A percentile compares a stretch with the other conserved stretches of the same genome.
Evolutionary conservation across 2,113 vertebrate genomes (phyloP).

Genomic region (Oenanthe oenanthe): DNA sequence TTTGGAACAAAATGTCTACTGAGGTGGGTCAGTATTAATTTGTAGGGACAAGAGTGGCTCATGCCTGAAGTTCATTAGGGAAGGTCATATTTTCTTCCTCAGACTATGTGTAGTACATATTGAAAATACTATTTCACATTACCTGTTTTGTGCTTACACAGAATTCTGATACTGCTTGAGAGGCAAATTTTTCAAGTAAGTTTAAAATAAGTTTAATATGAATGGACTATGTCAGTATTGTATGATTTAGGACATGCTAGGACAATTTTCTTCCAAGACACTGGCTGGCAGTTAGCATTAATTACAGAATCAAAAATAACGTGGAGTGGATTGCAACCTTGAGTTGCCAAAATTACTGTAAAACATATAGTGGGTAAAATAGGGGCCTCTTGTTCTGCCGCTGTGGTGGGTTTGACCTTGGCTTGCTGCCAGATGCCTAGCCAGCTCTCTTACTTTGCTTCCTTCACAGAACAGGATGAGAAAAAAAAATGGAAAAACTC

Average conservation of each 20-base stretch:
- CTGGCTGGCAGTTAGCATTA: not conserved
- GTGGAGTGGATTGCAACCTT: not conserved
- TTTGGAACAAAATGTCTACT: not conserved
- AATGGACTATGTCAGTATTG: not conserved
- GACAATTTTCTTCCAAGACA: not conserved
- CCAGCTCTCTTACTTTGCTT: not conserved
- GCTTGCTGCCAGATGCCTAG: not conserved
- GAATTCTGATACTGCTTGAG: not conserved
- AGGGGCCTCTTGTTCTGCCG: not conserved
- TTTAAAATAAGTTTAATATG: not conserved
- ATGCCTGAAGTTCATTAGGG: not conserved
- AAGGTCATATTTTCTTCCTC: not conserved
- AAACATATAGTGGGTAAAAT: not conserved
- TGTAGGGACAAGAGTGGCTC: not conserved
- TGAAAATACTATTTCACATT: not conserved
- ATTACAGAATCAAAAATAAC: not conserved
- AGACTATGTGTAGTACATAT: not conserved
- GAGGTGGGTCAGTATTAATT: not conserved
- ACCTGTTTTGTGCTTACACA: not conserved
- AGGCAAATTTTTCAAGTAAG: not conserved
- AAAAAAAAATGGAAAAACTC: not conserved
- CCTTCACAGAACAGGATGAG: not conserved
- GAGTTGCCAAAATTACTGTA: conserved; percentile 15
- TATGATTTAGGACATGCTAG: not conserved
- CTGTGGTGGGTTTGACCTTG: not conserved